Conservation (phyloP, 2,888 invertebrate species). For the Epistrophe grossulariae region DNA sequence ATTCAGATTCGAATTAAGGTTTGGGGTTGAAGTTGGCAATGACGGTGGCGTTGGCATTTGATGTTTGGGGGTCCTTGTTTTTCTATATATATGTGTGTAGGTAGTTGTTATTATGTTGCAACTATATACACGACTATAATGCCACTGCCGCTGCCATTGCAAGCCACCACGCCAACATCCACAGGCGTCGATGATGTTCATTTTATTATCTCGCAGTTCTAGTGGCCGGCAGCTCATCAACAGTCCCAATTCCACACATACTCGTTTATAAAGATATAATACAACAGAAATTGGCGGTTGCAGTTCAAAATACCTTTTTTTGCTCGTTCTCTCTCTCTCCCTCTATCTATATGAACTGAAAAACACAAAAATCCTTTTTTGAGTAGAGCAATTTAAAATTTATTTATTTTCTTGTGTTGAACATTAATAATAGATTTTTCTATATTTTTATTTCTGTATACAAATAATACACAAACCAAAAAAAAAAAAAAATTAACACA, state of each 20-base stretch:
- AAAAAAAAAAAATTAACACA: neutral
- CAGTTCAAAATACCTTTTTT: slow-evolving; percentile 48
- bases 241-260: slow-evolving; percentile 27
- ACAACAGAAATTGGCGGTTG: slow-evolving; percentile 66
- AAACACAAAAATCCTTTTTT: slow-evolving; percentile 4
- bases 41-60: neutral
- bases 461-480: neutral
- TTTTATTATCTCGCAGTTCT: slow-evolving; percentile 62
- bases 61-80: slow-evolving; percentile 23
- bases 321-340: neutral
- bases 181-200: slow-evolving; percentile 59
- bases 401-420: slow-evolving; percentile 60
- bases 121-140: neutral
- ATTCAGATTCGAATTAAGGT: slow-evolving; percentile 41
- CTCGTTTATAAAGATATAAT: slow-evolving; percentile 37
- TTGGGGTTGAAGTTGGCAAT: slow-evolving; percentile 13
- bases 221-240: slow-evolving; percentile 42
- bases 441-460: neutral
- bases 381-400: slow-evolving; percentile 29
- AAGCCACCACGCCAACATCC: neutral
- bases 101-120: slow-evolving; percentile 14
- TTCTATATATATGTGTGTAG: too few relatives aligned
- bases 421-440: slow-evolving; percentile 46
- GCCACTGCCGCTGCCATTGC: neutral
- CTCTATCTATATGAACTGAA: neutral